Conservation (phyloP, 1,140 invertebrate genomes). For the Drosophila bocqueti region DNA sequence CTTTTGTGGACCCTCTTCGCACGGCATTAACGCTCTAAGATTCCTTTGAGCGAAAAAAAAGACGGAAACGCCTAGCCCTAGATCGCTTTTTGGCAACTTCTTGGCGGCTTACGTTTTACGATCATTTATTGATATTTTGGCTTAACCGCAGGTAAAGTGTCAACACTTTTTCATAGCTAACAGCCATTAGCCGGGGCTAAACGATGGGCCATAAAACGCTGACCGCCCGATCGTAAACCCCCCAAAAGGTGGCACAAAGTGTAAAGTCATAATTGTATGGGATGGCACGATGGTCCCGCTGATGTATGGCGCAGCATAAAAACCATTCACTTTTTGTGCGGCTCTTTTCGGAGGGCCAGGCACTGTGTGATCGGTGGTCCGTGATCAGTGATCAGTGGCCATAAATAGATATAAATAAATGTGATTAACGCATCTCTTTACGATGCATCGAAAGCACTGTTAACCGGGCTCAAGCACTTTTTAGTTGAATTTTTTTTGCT, state of each 20-base stretch:
- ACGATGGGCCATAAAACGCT: constrained; percentile 62
- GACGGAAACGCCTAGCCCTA: constrained; percentile 64
- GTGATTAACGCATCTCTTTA: constrained; percentile 71
- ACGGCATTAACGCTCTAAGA: constrained; percentile 52
- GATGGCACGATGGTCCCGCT: constrained; percentile 16
- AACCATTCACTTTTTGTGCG: constrained; percentile 75
- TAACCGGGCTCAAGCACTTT: constrained; percentile 23
- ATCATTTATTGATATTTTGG: constrained; percentile 67
- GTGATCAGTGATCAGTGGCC: constrained; percentile 13
- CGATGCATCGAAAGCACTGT: constrained; percentile 47
- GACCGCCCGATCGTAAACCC: constrained; percentile 60
- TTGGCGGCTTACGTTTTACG: constrained; percentile 56
- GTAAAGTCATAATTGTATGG: constrained; percentile 68
- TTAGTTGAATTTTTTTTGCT: constrained; percentile 16
- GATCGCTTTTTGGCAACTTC: constrained; percentile 44
- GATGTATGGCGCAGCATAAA: constrained; percentile 74
- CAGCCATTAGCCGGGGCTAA: constrained; percentile 46
- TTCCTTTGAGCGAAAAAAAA: constrained; percentile 45
- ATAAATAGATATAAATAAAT: constrained; percentile 75
- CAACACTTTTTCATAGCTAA: constrained; percentile 66
- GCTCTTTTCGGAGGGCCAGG: constrained; percentile 53
- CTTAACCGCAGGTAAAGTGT: constrained; percentile 55
- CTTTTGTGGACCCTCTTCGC: constrained; percentile 62
- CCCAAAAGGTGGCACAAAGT: constrained; percentile 67
- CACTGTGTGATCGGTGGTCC: constrained; percentile 35